These are phyloP conservation scores for Rhagium mordax DNA, from an alignment of 2,888 invertebrate genomes.

Conservation along the genomic window DNA sequence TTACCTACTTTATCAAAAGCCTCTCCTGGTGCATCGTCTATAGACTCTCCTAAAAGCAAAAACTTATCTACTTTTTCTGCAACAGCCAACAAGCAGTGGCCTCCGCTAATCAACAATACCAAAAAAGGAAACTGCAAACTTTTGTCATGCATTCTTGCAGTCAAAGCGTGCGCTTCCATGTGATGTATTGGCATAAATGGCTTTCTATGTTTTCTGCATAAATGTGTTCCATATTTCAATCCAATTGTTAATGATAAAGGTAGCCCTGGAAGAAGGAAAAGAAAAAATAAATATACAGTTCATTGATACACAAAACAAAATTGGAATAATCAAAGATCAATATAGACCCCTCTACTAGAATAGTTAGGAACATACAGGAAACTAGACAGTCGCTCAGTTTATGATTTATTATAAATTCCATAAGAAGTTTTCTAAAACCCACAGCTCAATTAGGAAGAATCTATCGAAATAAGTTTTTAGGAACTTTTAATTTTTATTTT, in stretches of 20 bases:
- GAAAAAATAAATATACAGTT: conserved; percentile 14
- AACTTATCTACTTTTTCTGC: conserved; percentile 84
- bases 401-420: no score
- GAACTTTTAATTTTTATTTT: no score
- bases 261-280: conserved; percentile 73
- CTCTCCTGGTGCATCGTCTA: conserved; percentile 95
- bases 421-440: no score
- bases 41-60: conserved; percentile 82
- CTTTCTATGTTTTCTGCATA: conserved; percentile 78
- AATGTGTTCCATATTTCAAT: conserved; percentile 84
- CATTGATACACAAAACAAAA: no score
- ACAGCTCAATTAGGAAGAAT: no score
- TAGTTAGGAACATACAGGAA: no score
- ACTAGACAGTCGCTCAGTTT: no score
- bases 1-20: conserved; percentile 88
- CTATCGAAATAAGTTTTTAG: no score
- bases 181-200: conserved; percentile 97
- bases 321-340: no score
- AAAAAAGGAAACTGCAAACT: conserved; percentile 89
- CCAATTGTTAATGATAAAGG: conserved; percentile 86
- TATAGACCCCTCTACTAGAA: no score
- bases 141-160: conserved; percentile 82
- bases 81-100: conserved; percentile 88
- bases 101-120: conserved; percentile 92
- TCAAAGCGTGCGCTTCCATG: conserved; percentile 98